These are phyloP conservation scores for Brevimyrus niger DNA, from an alignment of 2,113 vertebrate species.

Conservation along the genomic window DNA sequence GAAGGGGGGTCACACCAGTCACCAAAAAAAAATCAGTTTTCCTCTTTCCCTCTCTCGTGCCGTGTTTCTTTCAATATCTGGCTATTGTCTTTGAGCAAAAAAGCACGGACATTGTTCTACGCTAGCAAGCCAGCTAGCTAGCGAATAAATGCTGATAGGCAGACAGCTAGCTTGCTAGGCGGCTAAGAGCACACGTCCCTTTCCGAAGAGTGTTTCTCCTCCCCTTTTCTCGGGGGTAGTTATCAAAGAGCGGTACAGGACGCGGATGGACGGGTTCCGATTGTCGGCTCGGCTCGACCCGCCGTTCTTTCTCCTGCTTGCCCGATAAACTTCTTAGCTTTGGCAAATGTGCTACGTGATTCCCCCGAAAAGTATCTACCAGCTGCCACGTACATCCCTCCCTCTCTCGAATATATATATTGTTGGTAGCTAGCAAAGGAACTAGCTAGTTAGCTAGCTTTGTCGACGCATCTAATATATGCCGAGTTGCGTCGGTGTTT, in stretches of 20 bases:
- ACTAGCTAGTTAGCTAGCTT: constrained; percentile 53
- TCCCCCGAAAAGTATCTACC: background rate
- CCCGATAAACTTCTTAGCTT: background rate
- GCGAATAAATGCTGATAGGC: constrained; percentile 34
- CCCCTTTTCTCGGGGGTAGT: constrained; percentile 49
- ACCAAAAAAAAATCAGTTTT: constrained; percentile 49
- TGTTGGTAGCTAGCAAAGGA: constrained; percentile 41
- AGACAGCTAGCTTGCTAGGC: constrained; percentile 27
- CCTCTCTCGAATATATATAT: background rate
- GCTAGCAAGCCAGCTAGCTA: constrained; percentile 41
- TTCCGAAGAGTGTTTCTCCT: constrained; percentile 40
- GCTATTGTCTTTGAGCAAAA: constrained; percentile 50
- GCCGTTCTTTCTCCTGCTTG: background rate
- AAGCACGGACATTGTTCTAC: constrained; percentile 36
- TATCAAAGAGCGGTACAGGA: background rate
- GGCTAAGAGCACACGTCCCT: constrained; percentile 61
- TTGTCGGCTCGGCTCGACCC: background rate
- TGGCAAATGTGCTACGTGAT: background rate
- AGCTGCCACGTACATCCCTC: background rate
- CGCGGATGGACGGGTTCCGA: background rate
- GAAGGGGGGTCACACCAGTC: constrained; percentile 62
- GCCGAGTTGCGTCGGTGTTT: constrained; percentile 34
- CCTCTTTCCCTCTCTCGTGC: constrained; percentile 48
- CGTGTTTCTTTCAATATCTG: constrained; percentile 44
- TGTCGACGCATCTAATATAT: constrained; percentile 67